Percentiles rank a stretch among this genome's conserved stretches.
Evolutionary conservation across 2,797 vertebrate genomes (phyloP).

Genomic region (Myotis planiceps): DNA sequence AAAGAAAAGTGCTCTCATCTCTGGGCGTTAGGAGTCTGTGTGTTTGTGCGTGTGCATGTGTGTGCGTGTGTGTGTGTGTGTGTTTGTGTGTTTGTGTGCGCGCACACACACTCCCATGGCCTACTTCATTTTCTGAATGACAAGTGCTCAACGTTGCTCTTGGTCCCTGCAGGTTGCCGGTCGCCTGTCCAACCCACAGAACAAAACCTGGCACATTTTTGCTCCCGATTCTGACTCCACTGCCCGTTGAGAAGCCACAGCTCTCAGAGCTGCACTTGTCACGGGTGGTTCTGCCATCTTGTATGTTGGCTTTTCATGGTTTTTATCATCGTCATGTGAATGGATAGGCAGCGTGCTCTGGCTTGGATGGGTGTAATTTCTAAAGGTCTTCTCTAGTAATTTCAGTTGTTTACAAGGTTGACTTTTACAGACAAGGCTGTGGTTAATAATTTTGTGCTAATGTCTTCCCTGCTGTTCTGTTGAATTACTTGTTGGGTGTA

Average conservation of each 20-base stretch:
- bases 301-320: no score
- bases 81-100: no score
- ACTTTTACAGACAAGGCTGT: background rate
- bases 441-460: rapidly evolving
- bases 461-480: background rate
- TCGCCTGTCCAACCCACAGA: rapidly evolving
- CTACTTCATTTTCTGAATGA: background rate
- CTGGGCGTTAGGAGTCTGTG: no score
- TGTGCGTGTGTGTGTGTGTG: rapidly evolving
- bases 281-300: background rate
- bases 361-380: background rate
- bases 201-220: rapidly evolving
- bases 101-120: rapidly evolving
- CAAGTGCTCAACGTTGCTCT: rapidly evolving
- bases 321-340: background rate
- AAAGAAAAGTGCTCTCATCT: background rate
- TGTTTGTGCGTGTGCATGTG: no score
- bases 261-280: rapidly evolving
- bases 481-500: background rate
- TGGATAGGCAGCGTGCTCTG: background rate
- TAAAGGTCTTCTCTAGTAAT: background rate
- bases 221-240: rapidly evolving
- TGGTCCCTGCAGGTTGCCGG: no score
- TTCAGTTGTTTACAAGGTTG: background rate
- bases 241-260: rapidly evolving